Evolutionary conservation across 2,888 invertebrate species (phyloP).

Genomic region (Macaria notata): DNA sequence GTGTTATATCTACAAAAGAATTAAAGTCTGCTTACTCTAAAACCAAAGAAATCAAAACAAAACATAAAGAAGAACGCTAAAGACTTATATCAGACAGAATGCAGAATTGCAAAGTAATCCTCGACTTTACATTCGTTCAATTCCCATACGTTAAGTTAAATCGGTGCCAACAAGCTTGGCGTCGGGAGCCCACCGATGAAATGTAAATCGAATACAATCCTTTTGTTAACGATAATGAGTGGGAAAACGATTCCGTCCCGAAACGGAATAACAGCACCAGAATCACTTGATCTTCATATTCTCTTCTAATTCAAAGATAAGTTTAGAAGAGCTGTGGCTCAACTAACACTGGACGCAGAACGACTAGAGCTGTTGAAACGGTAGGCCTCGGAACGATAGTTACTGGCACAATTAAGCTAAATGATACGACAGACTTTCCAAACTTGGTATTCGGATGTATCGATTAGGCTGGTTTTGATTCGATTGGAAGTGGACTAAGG

Average conservation of each 20-base stretch:
- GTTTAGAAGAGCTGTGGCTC: slow-evolving; percentile 42
- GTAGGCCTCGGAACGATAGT: slow-evolving; percentile 53
- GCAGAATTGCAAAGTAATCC: background rate
- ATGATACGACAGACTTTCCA: slow-evolving; percentile 52
- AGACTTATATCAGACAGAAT: background rate
- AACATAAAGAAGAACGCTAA: background rate
- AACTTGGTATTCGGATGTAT: slow-evolving; percentile 41
- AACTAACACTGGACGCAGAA: slow-evolving; percentile 41
- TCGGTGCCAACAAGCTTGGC: slow-evolving; percentile 42
- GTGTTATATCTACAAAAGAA: too few species aligned
- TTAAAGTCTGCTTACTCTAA: too few species aligned
- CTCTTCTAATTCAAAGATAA: slow-evolving; percentile 31
- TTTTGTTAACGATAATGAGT: slow-evolving; percentile 65
- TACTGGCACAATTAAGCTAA: slow-evolving; percentile 59
- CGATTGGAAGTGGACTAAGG: slow-evolving; percentile 34
- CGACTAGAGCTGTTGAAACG: slow-evolving; percentile 43
- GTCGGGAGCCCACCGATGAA: slow-evolving; percentile 48
- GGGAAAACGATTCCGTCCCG: slow-evolving; percentile 52
- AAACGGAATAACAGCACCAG: slow-evolving; percentile 48
- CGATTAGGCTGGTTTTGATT: slow-evolving; percentile 25
- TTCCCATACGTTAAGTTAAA: slow-evolving; percentile 19
- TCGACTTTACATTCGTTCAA: slow-evolving; percentile 3
- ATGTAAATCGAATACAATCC: slow-evolving; percentile 64
- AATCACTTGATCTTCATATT: slow-evolving; percentile 25
- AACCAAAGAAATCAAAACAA: background rate